These are phyloP conservation scores for Antrozous pallidus DNA, from an alignment of 2,797 vertebrate species.

Conservation along the genomic window DNA sequence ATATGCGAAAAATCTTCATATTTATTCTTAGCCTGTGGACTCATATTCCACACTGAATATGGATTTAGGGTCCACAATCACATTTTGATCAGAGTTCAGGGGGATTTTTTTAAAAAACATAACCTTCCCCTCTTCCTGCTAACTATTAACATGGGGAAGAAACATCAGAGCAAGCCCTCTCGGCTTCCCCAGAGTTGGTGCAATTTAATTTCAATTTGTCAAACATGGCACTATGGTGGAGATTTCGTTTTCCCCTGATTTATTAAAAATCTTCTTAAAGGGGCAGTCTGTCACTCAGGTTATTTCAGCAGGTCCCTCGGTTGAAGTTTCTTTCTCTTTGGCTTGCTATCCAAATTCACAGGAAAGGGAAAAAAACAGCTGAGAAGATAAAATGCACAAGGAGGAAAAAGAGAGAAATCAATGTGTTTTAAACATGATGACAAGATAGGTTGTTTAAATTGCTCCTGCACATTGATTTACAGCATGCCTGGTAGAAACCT, in stretches of 20 bases:
- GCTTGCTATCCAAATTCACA: conserved; percentile 11
- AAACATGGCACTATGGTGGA: conserved; percentile 73
- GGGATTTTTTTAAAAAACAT: conserved; percentile 28
- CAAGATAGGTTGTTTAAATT: conserved; percentile 82
- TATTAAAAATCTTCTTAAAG: conserved; percentile 86
- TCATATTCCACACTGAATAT: not conserved
- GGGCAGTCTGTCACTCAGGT: conserved; percentile 85
- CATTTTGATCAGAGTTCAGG: conserved; percentile 10
- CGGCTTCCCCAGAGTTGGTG: conserved; percentile 79
- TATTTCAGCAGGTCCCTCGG: conserved; percentile 67
- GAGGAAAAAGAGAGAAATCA: conserved; percentile 75
- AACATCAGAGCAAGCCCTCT: conserved; percentile 84
- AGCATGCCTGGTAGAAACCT: conserved; percentile 80
- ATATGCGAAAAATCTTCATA: conserved; percentile 41
- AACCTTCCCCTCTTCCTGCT: conserved; percentile 36
- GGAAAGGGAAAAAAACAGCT: conserved; percentile 54
- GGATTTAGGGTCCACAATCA: not conserved
- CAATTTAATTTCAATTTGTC: conserved; percentile 88
- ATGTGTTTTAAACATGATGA: conserved; percentile 79
- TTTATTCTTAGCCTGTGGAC: conserved; percentile 49
- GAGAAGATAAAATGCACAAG: conserved; percentile 64
- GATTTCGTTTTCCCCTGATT: conserved; percentile 87
- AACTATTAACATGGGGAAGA: conserved; percentile 60
- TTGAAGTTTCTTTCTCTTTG: conserved; percentile 63
- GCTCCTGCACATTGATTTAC: conserved; percentile 84